phyloP scores from a whole-genome alignment of 2,113 vertebrate species.

The Gyps fulvus region DNA sequence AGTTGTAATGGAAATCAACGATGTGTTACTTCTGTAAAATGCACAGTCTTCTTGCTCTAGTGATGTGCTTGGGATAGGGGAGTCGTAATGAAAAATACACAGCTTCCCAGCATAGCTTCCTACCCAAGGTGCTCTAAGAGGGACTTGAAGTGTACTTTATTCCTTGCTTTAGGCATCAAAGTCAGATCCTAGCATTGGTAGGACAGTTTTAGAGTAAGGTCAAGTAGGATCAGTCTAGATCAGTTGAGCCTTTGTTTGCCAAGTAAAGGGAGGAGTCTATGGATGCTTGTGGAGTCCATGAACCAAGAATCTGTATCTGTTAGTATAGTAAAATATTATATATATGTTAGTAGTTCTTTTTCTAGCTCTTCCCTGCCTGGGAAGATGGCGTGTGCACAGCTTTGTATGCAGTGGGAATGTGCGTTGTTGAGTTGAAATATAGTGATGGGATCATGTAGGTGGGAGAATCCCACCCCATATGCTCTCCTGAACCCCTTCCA shows the following conservation, averaged over 20 bases:
- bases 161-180: neutral
- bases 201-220: neutral
- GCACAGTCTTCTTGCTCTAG: neutral
- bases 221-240: neutral
- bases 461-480: fast-evolving
- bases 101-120: neutral
- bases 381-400: fast-evolving
- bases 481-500: neutral
- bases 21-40: neutral
- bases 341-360: neutral
- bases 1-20: neutral
- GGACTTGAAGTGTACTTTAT: neutral
- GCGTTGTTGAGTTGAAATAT: neutral
- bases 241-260: neutral
- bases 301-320: neutral
- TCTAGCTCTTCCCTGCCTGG: neutral
- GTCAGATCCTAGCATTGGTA: neutral
- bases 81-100: neutral
- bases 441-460: neutral
- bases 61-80: neutral
- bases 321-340: neutral
- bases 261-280: neutral
- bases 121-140: neutral
- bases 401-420: neutral
- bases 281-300: neutral